Conservation (phyloP, 2,113 vertebrate genomes). For the Lontra canadensis region DNA sequence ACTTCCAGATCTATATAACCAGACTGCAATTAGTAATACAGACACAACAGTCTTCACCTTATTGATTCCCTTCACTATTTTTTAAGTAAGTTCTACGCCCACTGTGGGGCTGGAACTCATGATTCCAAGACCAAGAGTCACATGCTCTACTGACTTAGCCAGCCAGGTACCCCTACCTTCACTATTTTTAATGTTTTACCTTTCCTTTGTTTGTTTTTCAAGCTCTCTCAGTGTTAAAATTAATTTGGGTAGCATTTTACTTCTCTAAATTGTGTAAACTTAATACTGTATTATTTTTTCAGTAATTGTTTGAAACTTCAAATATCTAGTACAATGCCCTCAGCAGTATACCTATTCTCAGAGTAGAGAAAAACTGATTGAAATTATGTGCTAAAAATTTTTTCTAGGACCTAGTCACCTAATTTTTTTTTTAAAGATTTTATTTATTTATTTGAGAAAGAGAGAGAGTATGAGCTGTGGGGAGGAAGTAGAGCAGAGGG, state of each 20-base stretch:
- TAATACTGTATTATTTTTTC: not conserved
- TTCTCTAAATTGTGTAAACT: not conserved
- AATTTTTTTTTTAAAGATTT: not conserved
- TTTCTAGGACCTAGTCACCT: not conserved
- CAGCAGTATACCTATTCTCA: not conserved
- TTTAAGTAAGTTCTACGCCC: not conserved
- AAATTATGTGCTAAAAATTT: constrained; percentile 10
- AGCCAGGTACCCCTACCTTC: not conserved
- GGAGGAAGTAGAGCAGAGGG: no score
- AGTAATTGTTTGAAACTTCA: constrained; percentile 3
- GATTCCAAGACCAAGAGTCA: not conserved
- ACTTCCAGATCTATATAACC: not conserved
- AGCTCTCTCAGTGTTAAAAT: not conserved
- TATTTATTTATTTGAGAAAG: no score
- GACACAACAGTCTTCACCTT: not conserved
- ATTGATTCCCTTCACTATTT: not conserved
- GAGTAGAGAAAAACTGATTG: not conserved
- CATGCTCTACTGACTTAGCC: not conserved
- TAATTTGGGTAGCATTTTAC: not conserved
- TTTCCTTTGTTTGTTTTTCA: not conserved
- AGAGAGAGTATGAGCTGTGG: no score
- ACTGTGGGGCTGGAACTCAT: not conserved
- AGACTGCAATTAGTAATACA: not conserved
- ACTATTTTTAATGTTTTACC: not conserved
- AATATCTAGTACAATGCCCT: not conserved